Conservation (phyloP, 2,888 invertebrate species). For the Amiota communis region DNA sequence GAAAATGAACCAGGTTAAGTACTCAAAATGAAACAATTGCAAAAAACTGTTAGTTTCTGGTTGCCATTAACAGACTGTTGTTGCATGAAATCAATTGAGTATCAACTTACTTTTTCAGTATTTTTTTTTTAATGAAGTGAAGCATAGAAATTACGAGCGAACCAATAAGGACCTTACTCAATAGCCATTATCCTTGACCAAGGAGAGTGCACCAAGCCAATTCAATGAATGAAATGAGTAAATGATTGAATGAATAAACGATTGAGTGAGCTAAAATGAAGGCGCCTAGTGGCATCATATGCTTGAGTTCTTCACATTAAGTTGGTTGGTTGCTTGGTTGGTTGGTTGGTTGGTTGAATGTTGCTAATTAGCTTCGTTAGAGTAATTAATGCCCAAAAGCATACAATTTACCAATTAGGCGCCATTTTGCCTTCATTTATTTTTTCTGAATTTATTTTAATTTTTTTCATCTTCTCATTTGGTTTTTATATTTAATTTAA, state of each 20-base stretch:
- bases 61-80: too few relatives aligned
- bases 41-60: too few relatives aligned
- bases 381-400: slow-evolving; percentile 44
- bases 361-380: slow-evolving; percentile 50
- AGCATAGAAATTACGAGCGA: too few relatives aligned
- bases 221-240: too few relatives aligned
- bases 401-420: slow-evolving; percentile 40
- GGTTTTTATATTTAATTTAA: slow-evolving; percentile 1
- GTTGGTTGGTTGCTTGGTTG: slow-evolving; percentile 27
- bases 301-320: background rate
- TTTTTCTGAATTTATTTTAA: background rate
- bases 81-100: too few relatives aligned
- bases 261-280: background rate
- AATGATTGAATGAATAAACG: background rate
- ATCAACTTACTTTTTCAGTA: too few relatives aligned
- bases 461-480: background rate
- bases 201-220: background rate
- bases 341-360: background rate
- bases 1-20: too few relatives aligned
- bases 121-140: too few relatives aligned
- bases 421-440: slow-evolving; percentile 26
- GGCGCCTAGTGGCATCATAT: background rate
- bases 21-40: too few relatives aligned
- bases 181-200: slow-evolving; percentile 9
- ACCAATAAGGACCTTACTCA: too few relatives aligned